Percentiles rank a stretch among this genome's conserved stretches.
These are phyloP conservation scores for Caenorhabditis becei DNA, from an alignment of 2,888 invertebrate genomes.

Conservation along the genomic window DNA sequence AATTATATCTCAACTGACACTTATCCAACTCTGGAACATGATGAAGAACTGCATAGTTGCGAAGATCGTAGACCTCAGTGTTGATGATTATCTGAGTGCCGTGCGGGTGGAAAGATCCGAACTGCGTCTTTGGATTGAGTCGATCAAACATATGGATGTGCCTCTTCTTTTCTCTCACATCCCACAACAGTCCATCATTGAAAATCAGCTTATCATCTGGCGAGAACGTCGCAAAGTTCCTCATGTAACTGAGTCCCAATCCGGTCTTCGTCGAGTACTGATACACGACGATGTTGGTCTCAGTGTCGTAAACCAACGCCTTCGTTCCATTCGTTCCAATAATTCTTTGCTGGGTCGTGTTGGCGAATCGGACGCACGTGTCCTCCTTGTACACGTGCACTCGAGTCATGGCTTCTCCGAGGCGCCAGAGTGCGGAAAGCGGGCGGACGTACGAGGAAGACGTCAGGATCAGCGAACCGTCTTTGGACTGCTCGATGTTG, in stretches of 20 bases:
- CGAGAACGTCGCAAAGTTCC: conserved; percentile 65
- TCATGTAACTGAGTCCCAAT: conserved; percentile 30
- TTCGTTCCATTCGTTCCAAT: conserved; percentile 91
- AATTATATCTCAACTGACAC: conserved; percentile 92
- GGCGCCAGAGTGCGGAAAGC: conserved; percentile 88
- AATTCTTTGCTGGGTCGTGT: conserved; percentile 87
- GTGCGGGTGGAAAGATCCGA: conserved; percentile 77
- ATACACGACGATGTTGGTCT: conserved; percentile 88
- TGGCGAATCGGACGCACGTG: conserved; percentile 89
- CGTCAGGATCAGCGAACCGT: conserved; percentile 89
- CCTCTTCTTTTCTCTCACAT: conserved; percentile 40
- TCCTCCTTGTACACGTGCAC: conserved; percentile 84
- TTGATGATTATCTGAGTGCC: conserved; percentile 89
- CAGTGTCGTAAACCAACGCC: conserved; percentile 92
- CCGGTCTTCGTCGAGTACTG: conserved; percentile 85
- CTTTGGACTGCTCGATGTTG: conserved; percentile 84
- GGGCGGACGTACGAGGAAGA: conserved; percentile 91
- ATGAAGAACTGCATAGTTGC: conserved; percentile 93
- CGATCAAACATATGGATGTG: conserved; percentile 97
- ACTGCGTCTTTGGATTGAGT: conserved; percentile 85
- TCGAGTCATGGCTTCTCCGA: conserved; percentile 83
- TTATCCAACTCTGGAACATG: conserved; percentile 95
- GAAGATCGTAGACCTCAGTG: conserved; percentile 96
- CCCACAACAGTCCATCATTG: conserved; percentile 65
- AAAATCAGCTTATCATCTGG: conserved; percentile 64